Conservation (phyloP, 2,113 vertebrate genomes). For the Dicentrarchus labrax region DNA sequence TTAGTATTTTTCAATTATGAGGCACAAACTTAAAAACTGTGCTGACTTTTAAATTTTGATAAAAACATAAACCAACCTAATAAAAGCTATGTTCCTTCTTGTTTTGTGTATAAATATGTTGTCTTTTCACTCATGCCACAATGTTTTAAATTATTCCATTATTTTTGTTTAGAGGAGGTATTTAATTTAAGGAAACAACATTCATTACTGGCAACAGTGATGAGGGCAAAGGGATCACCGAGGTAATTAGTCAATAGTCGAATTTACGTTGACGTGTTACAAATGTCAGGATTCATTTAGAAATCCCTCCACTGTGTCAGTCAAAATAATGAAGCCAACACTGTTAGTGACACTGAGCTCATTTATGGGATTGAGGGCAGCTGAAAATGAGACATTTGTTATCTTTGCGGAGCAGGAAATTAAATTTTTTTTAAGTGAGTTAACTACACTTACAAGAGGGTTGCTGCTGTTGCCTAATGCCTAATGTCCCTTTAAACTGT, state of each 20-base stretch:
- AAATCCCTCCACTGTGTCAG: constrained; percentile 33
- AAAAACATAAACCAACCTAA: not conserved
- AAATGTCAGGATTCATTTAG: constrained; percentile 58
- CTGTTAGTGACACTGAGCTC: constrained; percentile 42
- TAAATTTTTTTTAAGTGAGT: constrained; percentile 29
- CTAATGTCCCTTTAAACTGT: constrained; percentile 1
- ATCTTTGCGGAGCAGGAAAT: constrained; percentile 49
- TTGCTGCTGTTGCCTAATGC: not conserved
- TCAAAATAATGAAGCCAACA: constrained; percentile 57
- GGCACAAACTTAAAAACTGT: not conserved
- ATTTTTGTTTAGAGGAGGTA: constrained; percentile 49
- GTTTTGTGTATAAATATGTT: not conserved
- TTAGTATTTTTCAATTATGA: not conserved
- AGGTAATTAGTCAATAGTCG: constrained; percentile 52
- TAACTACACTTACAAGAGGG: not conserved
- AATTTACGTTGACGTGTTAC: constrained; percentile 45
- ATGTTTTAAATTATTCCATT: constrained; percentile 38
- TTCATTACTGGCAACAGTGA: constrained; percentile 43
- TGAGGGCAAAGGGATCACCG: constrained; percentile 1
- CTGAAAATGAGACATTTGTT: constrained; percentile 52
- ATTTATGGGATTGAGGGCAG: constrained; percentile 36
- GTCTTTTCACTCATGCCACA: not conserved
- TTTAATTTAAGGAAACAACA: constrained; percentile 53
- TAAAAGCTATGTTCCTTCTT: not conserved
- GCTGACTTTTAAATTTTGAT: constrained; percentile 1